These are phyloP conservation scores for Thyatira batis DNA, from an alignment of 2,888 invertebrate species.

Conservation along the genomic window DNA sequence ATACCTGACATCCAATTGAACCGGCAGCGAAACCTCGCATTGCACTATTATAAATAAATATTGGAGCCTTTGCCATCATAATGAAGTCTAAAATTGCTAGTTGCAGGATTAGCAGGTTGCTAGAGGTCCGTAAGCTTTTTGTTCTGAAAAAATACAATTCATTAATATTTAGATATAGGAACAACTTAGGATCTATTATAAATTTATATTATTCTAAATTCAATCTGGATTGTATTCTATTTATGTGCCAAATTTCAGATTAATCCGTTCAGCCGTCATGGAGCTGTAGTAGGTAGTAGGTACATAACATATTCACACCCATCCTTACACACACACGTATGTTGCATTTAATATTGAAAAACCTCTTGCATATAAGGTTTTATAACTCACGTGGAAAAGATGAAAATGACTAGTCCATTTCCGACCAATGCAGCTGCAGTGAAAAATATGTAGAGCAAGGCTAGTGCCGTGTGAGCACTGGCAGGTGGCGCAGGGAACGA, in stretches of 20 bases:
- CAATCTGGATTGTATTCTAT: too few species aligned
- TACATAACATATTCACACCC: too few species aligned
- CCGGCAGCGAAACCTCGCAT: slow-evolving; percentile 89
- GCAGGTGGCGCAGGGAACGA: slow-evolving; percentile 90
- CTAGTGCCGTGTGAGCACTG: slow-evolving; percentile 90
- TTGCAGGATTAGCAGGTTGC: slow-evolving; percentile 92
- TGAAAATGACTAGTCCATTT: slow-evolving; percentile 93
- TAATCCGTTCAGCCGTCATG: too few species aligned
- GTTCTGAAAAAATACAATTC: slow-evolving; percentile 79
- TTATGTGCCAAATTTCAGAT: too few species aligned
- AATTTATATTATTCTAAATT: neutral
- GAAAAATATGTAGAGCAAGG: slow-evolving; percentile 89
- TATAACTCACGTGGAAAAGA: slow-evolving; percentile 90
- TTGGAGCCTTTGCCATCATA: slow-evolving; percentile 93
- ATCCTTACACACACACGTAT: too few species aligned
- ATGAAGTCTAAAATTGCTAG: slow-evolving; percentile 91
- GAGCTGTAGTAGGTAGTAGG: too few species aligned
- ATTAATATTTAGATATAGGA: neutral
- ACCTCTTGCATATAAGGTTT: neutral
- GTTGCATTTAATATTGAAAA: too few species aligned
- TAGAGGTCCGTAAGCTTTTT: slow-evolving; percentile 88
- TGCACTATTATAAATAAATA: slow-evolving; percentile 93
- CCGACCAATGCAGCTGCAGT: slow-evolving; percentile 88
- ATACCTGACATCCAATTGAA: slow-evolving; percentile 88
- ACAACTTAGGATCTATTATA: slow-evolving; percentile 2